Evolutionary conservation across 2,113 vertebrate genomes (phyloP).

Genomic region (Corythaixoides concolor): DNA sequence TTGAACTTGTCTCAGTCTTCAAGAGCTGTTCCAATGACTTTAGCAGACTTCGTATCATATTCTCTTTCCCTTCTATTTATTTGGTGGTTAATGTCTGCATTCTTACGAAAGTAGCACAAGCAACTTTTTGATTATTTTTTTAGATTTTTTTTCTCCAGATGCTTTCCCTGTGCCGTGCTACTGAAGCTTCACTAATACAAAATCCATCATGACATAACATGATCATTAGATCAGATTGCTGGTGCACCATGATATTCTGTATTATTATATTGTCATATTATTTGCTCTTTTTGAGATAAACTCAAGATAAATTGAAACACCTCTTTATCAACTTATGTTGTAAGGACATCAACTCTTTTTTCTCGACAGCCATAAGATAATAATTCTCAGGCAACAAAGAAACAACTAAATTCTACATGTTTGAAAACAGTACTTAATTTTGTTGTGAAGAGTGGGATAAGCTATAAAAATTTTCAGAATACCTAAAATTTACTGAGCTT

Average conservation of each 20-base stretch:
- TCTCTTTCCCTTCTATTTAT: neutral
- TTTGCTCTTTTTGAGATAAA: neutral
- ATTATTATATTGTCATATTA: neutral
- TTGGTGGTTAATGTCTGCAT: neutral
- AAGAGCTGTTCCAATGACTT: neutral
- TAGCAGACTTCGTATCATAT: no score
- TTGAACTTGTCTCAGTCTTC: neutral
- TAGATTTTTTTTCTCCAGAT: neutral
- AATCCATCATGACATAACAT: neutral
- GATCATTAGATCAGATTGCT: neutral
- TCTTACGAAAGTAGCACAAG: neutral
- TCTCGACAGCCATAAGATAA: neutral
- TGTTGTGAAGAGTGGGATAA: neutral
- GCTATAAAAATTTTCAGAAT: neutral
- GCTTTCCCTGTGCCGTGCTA: neutral
- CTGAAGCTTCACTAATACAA: conserved; percentile 4
- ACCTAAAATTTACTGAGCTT: neutral
- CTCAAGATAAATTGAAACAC: neutral
- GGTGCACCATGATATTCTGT: neutral
- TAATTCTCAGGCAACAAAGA: neutral
- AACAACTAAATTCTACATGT: neutral
- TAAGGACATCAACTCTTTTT: neutral
- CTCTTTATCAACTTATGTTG: neutral
- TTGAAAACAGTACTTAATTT: neutral
- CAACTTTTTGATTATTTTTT: neutral